Evolutionary conservation across 2,797 vertebrate genomes (phyloP).

Genomic region (Toxotes lorentzi): DNA sequence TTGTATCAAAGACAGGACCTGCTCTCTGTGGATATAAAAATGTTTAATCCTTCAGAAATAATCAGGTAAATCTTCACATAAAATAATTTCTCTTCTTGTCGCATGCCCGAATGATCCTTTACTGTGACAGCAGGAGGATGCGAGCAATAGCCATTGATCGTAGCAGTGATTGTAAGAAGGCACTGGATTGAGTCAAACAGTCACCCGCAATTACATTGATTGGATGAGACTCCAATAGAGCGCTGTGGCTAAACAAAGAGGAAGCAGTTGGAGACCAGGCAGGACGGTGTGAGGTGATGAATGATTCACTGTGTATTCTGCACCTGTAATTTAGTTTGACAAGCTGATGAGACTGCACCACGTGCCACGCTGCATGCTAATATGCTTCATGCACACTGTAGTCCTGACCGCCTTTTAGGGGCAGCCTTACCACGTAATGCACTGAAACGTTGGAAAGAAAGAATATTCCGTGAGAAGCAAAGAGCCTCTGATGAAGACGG

Average conservation of each 20-base stretch:
- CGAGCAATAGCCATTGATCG: conserved; percentile 66
- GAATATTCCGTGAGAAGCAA: neutral
- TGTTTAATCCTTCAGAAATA: conserved; percentile 47
- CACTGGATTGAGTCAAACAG: conserved; percentile 76
- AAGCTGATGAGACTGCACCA: conserved; percentile 71
- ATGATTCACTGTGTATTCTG: conserved; percentile 70
- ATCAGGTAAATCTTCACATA: conserved; percentile 55
- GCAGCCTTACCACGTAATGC: neutral
- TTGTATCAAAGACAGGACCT: neutral
- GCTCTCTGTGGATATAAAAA: conserved; percentile 15
- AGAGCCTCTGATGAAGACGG: conserved; percentile 8
- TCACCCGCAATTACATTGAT: conserved; percentile 84
- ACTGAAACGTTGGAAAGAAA: conserved; percentile 17
- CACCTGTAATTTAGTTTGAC: conserved; percentile 80
- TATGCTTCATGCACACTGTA: conserved; percentile 14
- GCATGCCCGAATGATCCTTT: conserved; percentile 50
- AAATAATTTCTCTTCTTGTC: conserved; percentile 50
- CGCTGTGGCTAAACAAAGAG: conserved; percentile 73
- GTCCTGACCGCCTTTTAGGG: conserved; percentile 20
- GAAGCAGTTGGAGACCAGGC: conserved; percentile 71
- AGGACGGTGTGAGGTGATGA: conserved; percentile 72
- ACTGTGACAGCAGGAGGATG: conserved; percentile 52
- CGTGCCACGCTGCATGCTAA: conserved; percentile 63
- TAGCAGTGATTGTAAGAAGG: conserved; percentile 67
- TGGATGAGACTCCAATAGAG: conserved; percentile 76